Evolutionary conservation across 2,113 vertebrate genomes (phyloP).

Genomic region (Polypterus bichir): DNA sequence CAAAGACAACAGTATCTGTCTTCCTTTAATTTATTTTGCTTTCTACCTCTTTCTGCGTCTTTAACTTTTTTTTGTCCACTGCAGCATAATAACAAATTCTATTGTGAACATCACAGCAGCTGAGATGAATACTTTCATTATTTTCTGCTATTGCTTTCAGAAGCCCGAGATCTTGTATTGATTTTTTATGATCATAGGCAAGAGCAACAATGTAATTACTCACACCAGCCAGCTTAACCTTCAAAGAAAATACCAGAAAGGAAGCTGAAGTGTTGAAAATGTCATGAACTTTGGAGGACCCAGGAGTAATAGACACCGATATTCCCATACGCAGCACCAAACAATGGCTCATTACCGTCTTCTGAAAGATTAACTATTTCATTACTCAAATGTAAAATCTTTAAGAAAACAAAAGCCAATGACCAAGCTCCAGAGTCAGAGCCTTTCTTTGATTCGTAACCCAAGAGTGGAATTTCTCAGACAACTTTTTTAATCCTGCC

Average conservation of each 20-base stretch:
- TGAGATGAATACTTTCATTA: neutral
- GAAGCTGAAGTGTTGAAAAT: slow-evolving; percentile 42
- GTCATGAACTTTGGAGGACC: slow-evolving; percentile 55
- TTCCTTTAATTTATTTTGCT: slow-evolving; percentile 1
- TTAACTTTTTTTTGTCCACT: neutral
- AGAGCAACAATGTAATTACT: slow-evolving; percentile 33
- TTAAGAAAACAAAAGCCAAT: too few species aligned
- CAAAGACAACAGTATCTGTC: too few species aligned
- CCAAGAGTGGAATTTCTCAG: too few species aligned
- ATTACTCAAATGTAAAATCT: neutral
- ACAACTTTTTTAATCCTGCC: too few species aligned
- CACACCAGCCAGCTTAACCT: slow-evolving; percentile 44
- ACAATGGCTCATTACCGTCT: slow-evolving; percentile 7
- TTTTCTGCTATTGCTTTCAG: neutral
- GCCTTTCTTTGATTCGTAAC: too few species aligned
- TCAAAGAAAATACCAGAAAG: slow-evolving; percentile 49
- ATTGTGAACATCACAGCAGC: neutral
- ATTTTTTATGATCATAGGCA: slow-evolving; percentile 21
- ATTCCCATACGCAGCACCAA: slow-evolving; percentile 26
- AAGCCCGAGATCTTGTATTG: slow-evolving; percentile 18
- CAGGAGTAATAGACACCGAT: slow-evolving; percentile 29
- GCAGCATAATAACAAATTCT: neutral
- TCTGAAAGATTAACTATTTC: neutral
- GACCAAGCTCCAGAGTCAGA: too few species aligned
- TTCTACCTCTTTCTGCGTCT: neutral